Evolutionary conservation across 2,888 invertebrate species (phyloP).

Genomic region (Dyspetes luteomarginatus): DNA sequence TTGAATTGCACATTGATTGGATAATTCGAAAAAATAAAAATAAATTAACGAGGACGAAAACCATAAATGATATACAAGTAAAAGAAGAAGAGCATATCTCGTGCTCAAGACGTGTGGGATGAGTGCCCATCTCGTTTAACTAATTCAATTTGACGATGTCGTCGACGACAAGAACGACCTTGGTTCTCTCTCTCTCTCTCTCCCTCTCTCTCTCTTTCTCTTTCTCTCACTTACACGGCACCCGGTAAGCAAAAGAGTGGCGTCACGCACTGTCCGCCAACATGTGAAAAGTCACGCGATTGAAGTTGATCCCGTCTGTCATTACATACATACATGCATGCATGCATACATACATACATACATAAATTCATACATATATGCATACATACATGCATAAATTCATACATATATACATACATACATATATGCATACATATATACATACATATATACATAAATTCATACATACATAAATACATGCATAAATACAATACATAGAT

Average conservation of each 20-base stretch:
- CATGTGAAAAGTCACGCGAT: constrained; percentile 68
- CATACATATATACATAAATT: background rate
- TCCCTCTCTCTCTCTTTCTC: background rate
- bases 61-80: constrained; percentile 7
- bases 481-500: background rate
- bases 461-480: background rate
- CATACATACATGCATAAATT: too few relatives aligned
- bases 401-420: too few relatives aligned
- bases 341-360: background rate
- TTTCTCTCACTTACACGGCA: constrained; percentile 13
- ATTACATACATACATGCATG: background rate
- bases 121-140: constrained; percentile 54
- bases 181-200: background rate
- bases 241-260: constrained; percentile 56
- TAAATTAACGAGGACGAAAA: background rate
- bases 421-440: background rate
- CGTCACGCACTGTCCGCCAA: constrained; percentile 54
- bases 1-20: background rate
- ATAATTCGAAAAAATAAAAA: background rate
- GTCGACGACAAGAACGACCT: constrained; percentile 54
- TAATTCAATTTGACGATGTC: constrained; percentile 59
- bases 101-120: constrained; percentile 53
- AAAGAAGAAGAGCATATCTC: constrained; percentile 40
- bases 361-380: background rate
- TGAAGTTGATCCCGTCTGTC: constrained; percentile 47